Evolutionary conservation across 2,797 vertebrate species (phyloP), one percentile per base, ranked within the genome.

Genomic region (Odontamblyopus rebecca): DNA sequence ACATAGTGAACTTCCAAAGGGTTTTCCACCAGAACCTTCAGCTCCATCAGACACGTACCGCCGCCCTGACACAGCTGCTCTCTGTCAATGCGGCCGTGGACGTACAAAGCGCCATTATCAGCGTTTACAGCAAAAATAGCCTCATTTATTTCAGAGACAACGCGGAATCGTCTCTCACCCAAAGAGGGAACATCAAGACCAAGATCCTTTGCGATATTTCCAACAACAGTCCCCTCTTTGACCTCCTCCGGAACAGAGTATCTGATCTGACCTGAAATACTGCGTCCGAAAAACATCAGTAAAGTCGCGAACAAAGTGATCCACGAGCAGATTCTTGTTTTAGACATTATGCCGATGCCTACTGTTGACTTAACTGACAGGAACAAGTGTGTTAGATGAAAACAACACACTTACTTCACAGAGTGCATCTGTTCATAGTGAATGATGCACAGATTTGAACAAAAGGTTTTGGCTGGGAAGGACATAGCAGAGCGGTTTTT

Each of bases 121-220:
- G 75, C 63, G 65, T 91, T 89, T 5, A 95, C 79, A 1, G 84
- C 67, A 32, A 90, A 89, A 26, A 82, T 71, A 0, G 70, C 11
- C 71, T 85, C 27, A 83, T 77, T 0, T 74, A 75, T 29, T 29
- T 73, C 30, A 89, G 9, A 51, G 18, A 51, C 63, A 66, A 51
- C 41, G 3, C 63, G 63, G 23, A 50, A 66, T 44, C 23, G 23
- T 18, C 94, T 89, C 1, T 91, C 86, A 26, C 68, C 73, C 71
- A 95, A 85, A 4, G 88, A 90, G 2, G 35, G 56, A 26, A 87
- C 73, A 56, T 94, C 93, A 61, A 95, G 81, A 19, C 92, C 93
- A 59, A 96, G 84, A 80, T 96, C 94, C 80, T 94, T 95, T 0
- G 93, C 93, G 5, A 94, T 84, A 71, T 93, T 93, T 56, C 95